Conservation (phyloP, 2,888 invertebrate species). For the Schrankia costaestrigalis region DNA sequence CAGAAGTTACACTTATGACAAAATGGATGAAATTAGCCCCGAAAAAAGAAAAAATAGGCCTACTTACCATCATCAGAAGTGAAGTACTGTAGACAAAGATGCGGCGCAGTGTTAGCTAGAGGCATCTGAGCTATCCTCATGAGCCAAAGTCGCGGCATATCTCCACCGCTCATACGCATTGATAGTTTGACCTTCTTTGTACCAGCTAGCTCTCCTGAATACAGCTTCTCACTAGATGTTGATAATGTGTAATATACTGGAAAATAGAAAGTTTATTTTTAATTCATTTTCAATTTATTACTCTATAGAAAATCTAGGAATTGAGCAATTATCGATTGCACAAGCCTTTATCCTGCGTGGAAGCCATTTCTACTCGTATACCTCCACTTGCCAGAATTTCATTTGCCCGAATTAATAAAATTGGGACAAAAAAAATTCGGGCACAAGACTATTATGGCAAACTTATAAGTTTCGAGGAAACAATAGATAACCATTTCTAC, state of each 20-base stretch:
- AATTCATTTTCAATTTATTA: background rate
- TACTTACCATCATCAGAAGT: constrained; percentile 80
- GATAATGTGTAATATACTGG: constrained; percentile 86
- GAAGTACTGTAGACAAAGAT: constrained; percentile 88
- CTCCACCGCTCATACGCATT: constrained; percentile 67
- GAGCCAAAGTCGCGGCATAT: constrained; percentile 88
- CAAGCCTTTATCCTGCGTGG: too few relatives aligned
- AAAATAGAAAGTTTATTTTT: constrained; percentile 26
- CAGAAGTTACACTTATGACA: too few relatives aligned
- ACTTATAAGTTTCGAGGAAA: too few relatives aligned
- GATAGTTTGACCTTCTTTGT: constrained; percentile 70
- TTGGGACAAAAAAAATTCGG: background rate
- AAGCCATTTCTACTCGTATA: too few relatives aligned
- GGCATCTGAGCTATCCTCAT: constrained; percentile 88
- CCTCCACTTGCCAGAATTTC: too few relatives aligned
- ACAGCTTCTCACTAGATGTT: constrained; percentile 54
- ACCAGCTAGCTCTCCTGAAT: constrained; percentile 55
- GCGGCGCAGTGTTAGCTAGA: constrained; percentile 88
- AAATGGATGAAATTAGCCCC: too few relatives aligned
- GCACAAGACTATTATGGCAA: too few relatives aligned
- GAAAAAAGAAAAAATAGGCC: too few relatives aligned
- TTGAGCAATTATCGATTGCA: too few relatives aligned
- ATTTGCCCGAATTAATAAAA: too few relatives aligned
- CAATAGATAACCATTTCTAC: too few relatives aligned
- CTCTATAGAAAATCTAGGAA: background rate